These are phyloP conservation scores for Notospermus geniculatus DNA, from an alignment of 1,140 invertebrate genomes.

Conservation along the genomic window DNA sequence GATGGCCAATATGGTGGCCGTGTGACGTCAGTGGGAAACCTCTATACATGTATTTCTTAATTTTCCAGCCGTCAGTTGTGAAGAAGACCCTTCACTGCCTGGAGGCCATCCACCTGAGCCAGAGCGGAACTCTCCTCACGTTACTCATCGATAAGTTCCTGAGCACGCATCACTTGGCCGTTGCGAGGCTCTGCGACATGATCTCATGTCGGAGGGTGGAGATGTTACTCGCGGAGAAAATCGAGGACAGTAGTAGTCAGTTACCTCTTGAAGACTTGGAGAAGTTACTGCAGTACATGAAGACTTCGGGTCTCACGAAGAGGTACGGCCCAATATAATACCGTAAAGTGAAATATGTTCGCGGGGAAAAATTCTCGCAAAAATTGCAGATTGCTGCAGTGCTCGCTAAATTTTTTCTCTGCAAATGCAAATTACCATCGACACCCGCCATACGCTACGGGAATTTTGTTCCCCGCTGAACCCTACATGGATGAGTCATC, in stretches of 20 bases:
- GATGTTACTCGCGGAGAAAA: constrained; percentile 61
- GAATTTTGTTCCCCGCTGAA: no score
- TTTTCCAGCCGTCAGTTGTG: constrained; percentile 58
- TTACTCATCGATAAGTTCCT: constrained; percentile 65
- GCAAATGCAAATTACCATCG: no score
- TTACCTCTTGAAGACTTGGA: constrained; percentile 63
- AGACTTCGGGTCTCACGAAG: constrained; percentile 57
- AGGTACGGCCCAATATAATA: constrained; percentile 52
- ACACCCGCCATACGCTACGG: no score
- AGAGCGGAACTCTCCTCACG: constrained; percentile 65
- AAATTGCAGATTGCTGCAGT: no score
- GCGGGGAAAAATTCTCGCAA: no score
- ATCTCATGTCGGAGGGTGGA: constrained; percentile 66
- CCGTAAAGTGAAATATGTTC: no score
- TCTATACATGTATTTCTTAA: constrained; percentile 1
- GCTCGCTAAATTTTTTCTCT: no score
- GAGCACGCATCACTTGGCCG: constrained; percentile 61
- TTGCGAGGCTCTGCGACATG: constrained; percentile 63
- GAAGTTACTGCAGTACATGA: constrained; percentile 60
- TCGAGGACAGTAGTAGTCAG: constrained; percentile 57
- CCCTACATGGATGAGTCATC: no score
- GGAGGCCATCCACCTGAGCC: constrained; percentile 67
- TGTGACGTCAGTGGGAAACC: no score
- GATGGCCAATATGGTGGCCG: no score
- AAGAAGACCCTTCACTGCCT: constrained; percentile 63